Evolutionary conservation across 2,113 vertebrate species (phyloP), one percentile per base, ranked within the genome.

Genomic region (Casuarius casuarius): DNA sequence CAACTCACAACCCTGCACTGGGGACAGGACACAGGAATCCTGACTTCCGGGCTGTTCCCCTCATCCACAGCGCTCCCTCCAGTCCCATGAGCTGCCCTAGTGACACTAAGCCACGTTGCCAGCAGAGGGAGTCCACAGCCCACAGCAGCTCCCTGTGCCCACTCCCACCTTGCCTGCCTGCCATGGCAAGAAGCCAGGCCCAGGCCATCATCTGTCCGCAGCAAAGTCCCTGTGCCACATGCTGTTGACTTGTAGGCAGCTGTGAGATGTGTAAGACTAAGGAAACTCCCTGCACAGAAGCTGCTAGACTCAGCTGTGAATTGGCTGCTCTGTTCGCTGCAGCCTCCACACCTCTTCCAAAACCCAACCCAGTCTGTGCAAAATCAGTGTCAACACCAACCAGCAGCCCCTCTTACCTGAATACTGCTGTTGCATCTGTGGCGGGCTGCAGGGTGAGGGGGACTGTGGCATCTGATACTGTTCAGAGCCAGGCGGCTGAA

Each of bases 341-440:
- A 68, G 40, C 33, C 44, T 13, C 0, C 6, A 9, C 38, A 10
- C 23, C 16, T 6, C 48, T 33, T 59, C 56, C 22, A 16, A n/a
- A 84, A 4, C 7, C 52, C 10, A 65, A 62, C 10, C 9, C 29
- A 25, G 23, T 3, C 66, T 0, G 2, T 2, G 49, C 87, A 44
- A 40, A 9, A 29, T 0, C 1, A 3, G 8, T 18, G 51, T 35
- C 72, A 44, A 8, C 56, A 40, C 59, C 9, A 26, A 16, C n/a
- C 2, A 0, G 3, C 5, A 61, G 13, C 22, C 56, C 33, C 77
- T 52, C 87, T 95, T 97, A 99, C 99, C 99, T 98, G 99, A 99
- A 99, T 99, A 99, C 99, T 99, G 99, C 98, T 99, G 99, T 97
- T 99, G 99, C 96, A 99, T 98, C 98, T 99, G 99, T 38, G 99